Base-by-base conservation (phyloP, 1,140 invertebrate genomes). In the Reticulitermes speratus region DNA sequence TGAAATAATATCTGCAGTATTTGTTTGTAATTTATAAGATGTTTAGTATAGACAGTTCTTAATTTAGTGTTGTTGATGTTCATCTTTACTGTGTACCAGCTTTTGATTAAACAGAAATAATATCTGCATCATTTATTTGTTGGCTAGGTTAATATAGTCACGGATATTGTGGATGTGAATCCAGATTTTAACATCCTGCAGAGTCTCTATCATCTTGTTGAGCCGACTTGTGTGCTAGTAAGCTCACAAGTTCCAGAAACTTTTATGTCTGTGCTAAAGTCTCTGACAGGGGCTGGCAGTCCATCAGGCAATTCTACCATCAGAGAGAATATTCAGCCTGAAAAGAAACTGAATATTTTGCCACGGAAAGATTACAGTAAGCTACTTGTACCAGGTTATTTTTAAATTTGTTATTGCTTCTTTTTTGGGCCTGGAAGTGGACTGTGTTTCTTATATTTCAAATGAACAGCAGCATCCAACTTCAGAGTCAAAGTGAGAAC, bases 161-260 rank as follows among this genome's bases (percentile, higher is more conserved):
- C 94, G 86, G 95, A 96, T 90, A 92, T 93, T 85, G 88, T 91
- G 16, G 95, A 95, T 89, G 90, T 91, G 45, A 90, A 90, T 7
- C 93, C 94, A 6, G 93, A 94, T 87, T 94, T 93, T 90, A 89
- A 90, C 55, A 90, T 95, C 45, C 91, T 94, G 25, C 90, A 91
- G 75, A 92, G 91, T 82, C 89, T 96, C 48, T 93, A 93, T 87
- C 91, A 92, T 81, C 95, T 96, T 90, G 91, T 94, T 30, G 89
- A 92, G 32, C 95, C 96, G 8, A 91, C 92, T 88, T 92, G 92
- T 89, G 88, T 94, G 5, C 88, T 94, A 8, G 90, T 92, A 32
- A 91, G 93, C 16, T 92, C 92, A 19, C 92, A 92, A 55, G 88
- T 90, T 11, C 90, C 92, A n/a, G 89, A 91, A 23, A 86, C 88